Percentiles rank a stretch among this genome's conserved stretches.
Conservation (phyloP, 1,140 invertebrate species). For the Amphibalanus amphitrite region DNA sequence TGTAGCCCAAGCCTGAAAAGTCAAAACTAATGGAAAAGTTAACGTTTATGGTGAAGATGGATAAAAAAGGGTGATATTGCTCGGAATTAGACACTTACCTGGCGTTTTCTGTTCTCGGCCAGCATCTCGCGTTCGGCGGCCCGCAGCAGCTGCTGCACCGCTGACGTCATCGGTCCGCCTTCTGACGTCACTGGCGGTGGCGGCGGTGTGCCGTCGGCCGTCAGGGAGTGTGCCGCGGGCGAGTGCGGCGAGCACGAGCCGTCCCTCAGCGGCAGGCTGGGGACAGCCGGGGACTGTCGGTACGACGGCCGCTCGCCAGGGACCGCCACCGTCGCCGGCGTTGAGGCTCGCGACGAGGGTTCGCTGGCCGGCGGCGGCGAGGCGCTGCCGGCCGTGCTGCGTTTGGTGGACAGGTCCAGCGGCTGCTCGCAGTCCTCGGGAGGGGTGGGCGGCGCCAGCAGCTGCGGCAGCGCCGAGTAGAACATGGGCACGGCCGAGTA, state of each 20-base stretch:
- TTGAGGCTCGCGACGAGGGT: slow-evolving; percentile 5
- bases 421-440: slow-evolving; percentile 43
- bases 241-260: not conserved
- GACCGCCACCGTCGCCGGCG: slow-evolving; percentile 6
- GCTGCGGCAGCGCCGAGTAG: slow-evolving; percentile 15
- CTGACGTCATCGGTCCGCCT: slow-evolving; percentile 5
- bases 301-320: not conserved
- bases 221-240: not conserved
- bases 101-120: slow-evolving; percentile 34
- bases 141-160: not conserved
- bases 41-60: too few species aligned
- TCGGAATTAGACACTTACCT: too few species aligned
- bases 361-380: slow-evolving; percentile 24
- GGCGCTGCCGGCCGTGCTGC: slow-evolving; percentile 30
- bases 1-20: too few species aligned
- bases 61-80: too few species aligned
- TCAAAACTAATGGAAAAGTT: too few species aligned
- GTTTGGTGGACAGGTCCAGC: slow-evolving; percentile 67
- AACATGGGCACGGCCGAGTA: slow-evolving; percentile 10
- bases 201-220: not conserved
- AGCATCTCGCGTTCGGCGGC: slow-evolving; percentile 20
- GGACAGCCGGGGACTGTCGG: not conserved
- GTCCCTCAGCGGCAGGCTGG: not conserved
- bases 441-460: slow-evolving; percentile 17
- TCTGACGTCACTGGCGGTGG: slow-evolving; percentile 6